These are phyloP conservation scores for Hypanus sabinus DNA, from an alignment of 2,113 vertebrate species.

Conservation along the genomic window DNA sequence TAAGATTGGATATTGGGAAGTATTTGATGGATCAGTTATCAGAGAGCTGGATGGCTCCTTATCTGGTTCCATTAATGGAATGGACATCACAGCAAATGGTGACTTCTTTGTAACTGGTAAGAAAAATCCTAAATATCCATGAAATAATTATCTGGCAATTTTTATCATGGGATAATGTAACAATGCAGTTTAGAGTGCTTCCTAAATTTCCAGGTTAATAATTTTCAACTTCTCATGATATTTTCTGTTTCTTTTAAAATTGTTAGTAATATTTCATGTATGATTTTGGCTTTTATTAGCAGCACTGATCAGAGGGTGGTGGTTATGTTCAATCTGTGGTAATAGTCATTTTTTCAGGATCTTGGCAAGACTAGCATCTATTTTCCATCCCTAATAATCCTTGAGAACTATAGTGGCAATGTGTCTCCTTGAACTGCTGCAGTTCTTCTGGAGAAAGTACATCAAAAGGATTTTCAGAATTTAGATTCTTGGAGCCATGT, in stretches of 20 bases:
- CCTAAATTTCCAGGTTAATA: neutral
- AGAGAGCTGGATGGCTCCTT: constrained; percentile 69
- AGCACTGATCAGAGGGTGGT: too few relatives aligned
- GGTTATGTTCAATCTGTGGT: too few relatives aligned
- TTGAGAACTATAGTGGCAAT: too few relatives aligned
- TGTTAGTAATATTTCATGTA: neutral
- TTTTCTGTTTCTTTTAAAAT: neutral
- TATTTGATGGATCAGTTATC: constrained; percentile 65
- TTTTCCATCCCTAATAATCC: too few relatives aligned
- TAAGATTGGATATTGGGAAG: constrained; percentile 80
- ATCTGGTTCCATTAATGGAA: constrained; percentile 69
- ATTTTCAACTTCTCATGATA: neutral
- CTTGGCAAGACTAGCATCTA: too few relatives aligned
- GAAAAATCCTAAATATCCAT: neutral
- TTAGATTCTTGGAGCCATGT: too few relatives aligned
- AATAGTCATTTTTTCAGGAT: too few relatives aligned
- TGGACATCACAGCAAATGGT: constrained; percentile 71
- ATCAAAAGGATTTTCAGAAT: too few relatives aligned
- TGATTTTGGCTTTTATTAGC: neutral
- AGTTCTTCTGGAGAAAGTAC: too few relatives aligned
- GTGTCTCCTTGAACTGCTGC: too few relatives aligned
- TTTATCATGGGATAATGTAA: neutral
- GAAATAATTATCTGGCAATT: neutral
- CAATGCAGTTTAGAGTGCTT: neutral
- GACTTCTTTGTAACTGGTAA: constrained; percentile 71